Percentiles rank a stretch among this genome's conserved stretches.
phyloP scores from a whole-genome alignment of 2,113 vertebrate species.

The Fukomys damarensis region DNA sequence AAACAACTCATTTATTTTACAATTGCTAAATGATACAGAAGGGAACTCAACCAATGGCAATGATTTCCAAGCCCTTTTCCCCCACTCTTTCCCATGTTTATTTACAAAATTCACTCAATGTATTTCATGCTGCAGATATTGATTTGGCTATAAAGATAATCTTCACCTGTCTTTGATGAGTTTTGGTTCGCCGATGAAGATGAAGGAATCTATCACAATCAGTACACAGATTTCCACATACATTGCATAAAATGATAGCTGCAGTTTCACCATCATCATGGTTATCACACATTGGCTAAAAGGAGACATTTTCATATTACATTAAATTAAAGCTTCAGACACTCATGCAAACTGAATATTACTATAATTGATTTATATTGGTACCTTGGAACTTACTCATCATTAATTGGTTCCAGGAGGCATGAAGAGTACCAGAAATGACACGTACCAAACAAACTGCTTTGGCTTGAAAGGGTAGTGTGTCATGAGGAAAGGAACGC shows the following conservation, averaged over 20 bases:
- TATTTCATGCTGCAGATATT: not conserved
- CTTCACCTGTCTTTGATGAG: slow-evolving; percentile 97
- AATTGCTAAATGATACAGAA: not conserved
- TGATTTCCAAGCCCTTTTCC: not conserved
- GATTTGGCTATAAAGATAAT: not conserved
- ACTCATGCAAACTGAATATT: not conserved
- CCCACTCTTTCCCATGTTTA: not conserved
- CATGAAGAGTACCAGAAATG: not conserved
- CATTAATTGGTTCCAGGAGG: not conserved
- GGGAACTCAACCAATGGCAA: not conserved
- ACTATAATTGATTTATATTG: not conserved
- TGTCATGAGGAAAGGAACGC: not conserved
- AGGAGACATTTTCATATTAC: not conserved
- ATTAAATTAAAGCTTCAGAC: not conserved
- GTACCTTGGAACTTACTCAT: not conserved
- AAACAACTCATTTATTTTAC: not conserved
- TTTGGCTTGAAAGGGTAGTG: not conserved
- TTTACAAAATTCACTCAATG: not conserved
- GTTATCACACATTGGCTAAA: slow-evolving; percentile 99
- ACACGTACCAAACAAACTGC: not conserved
- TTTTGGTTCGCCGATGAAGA: slow-evolving; percentile 97
- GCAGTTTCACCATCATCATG: slow-evolving; percentile 99
- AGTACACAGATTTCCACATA: slow-evolving; percentile 98
- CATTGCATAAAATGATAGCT: slow-evolving; percentile 97
- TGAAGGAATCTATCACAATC: slow-evolving; percentile 99